Evolutionary conservation across 1,140 invertebrate genomes (phyloP).

Genomic region (Atta cephalotes): DNA sequence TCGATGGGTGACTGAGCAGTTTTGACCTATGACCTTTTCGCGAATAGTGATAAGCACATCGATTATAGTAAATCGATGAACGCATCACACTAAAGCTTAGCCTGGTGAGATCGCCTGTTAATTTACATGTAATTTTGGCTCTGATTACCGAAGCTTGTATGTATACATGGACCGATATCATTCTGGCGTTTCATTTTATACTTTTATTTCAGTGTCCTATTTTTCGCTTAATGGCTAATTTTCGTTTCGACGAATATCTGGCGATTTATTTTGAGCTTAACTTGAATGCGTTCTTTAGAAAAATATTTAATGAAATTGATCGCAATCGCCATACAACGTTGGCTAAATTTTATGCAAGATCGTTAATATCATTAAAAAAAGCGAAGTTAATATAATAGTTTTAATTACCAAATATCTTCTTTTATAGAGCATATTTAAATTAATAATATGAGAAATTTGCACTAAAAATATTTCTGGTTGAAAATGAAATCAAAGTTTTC

Average conservation of each 20-base stretch:
- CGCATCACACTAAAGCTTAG: slow-evolving; percentile 14
- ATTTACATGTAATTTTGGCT: slow-evolving; percentile 52
- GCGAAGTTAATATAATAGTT: not conserved
- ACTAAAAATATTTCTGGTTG: too few relatives aligned
- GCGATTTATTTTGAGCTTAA: slow-evolving; percentile 40
- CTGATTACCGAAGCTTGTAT: not conserved
- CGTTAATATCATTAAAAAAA: too few relatives aligned
- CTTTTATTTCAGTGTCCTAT: slow-evolving; percentile 42
- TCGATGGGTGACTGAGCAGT: slow-evolving; percentile 1
- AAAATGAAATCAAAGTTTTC: too few relatives aligned
- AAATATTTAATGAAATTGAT: not conserved
- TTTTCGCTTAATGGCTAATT: not conserved
- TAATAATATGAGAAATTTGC: not conserved
- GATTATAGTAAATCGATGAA: slow-evolving; percentile 60
- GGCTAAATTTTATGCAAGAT: slow-evolving; percentile 1
- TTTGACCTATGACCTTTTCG: slow-evolving; percentile 66
- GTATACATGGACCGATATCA: not conserved
- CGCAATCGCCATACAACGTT: not conserved
- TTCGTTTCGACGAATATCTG: not conserved
- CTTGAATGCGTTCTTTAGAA: not conserved
- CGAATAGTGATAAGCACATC: slow-evolving; percentile 33
- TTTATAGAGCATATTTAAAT: not conserved
- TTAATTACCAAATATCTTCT: not conserved
- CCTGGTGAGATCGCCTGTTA: slow-evolving; percentile 65
- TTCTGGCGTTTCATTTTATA: slow-evolving; percentile 10